Evolutionary conservation across 2,888 invertebrate species (phyloP), one percentile per base, ranked within the genome.

Genomic region (Athripsodes cinereus): DNA sequence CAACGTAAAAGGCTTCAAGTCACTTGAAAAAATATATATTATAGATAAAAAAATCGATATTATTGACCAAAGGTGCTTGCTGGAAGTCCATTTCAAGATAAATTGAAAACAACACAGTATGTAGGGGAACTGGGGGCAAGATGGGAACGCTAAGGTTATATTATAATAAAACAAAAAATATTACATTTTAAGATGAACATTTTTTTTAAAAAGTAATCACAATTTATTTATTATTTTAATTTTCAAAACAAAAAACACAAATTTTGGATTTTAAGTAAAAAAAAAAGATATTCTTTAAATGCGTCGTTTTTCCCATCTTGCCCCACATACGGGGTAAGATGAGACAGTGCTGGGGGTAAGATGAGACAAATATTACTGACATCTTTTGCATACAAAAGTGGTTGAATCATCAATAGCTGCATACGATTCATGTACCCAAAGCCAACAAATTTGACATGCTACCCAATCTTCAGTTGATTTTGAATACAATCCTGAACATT

Each of bases 371-470:
- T 31, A 31, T 8, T 31, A 50, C 57, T 61, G 44, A 65, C 61
- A 62, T 66, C 64, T 61, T 66, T 63, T 31, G 19, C 8, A 57
- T 65, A n/a, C n/a, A n/a, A n/a, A n/a, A n/a, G n/a, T n/a, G n/a
- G n/a, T 51, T 16, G 52, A 65, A 52, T 66, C 64, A 47, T 66
- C 64, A 13, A 66, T 64, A 52, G 64, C 64, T 49, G 66, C 66
- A 64, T 65, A 66, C 22, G 62, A 64, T 49, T 53, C 64, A 55
- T 64, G 64, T 46, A 61, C 59, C 63, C 64, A 62, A n/a, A 40
- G 55, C 54, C 60, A 62, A 61, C 63, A 65, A 10, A 62, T 61
- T 21, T 64, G 63, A 49, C 65, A 65, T 20, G 53, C 58, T 44
- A 64, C 63, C 65, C 65, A 65, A 62, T 55, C 22, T 50, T 64